These are phyloP conservation scores for Eremobia ochroleuca DNA, from an alignment of 2,888 invertebrate species.

Conservation along the genomic window DNA sequence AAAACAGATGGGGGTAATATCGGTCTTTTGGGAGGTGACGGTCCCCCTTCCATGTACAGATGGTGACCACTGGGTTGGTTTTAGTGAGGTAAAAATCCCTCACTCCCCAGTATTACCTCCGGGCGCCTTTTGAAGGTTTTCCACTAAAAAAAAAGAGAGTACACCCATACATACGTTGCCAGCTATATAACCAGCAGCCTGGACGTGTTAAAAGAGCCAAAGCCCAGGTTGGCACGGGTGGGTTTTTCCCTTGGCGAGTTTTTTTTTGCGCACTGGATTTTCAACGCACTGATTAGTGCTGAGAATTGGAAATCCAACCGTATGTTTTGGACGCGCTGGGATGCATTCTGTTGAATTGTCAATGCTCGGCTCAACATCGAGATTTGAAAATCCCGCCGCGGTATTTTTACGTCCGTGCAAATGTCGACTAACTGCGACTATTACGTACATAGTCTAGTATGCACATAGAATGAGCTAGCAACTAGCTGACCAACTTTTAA, in stretches of 20 bases:
- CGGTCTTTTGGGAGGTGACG: no score
- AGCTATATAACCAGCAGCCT: neutral
- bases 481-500: slow-evolving; percentile 28
- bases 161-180: no score
- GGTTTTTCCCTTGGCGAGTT: neutral
- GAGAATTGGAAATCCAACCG: no score
- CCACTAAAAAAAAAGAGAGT: neutral
- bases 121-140: neutral
- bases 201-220: neutral
- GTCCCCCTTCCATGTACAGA: neutral
- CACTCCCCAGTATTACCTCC: no score
- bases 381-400: no score
- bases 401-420: no score
- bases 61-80: neutral
- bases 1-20: neutral
- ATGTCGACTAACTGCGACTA: no score
- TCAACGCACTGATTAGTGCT: no score
- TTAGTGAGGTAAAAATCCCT: neutral
- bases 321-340: neutral
- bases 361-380: no score
- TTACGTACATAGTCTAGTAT: neutral
- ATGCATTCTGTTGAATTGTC: no score
- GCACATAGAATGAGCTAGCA: slow-evolving; percentile 1
- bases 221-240: neutral
- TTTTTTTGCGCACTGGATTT: neutral